phyloP scores from a whole-genome alignment of 2,888 invertebrate species.

The Busseola fusca region DNA sequence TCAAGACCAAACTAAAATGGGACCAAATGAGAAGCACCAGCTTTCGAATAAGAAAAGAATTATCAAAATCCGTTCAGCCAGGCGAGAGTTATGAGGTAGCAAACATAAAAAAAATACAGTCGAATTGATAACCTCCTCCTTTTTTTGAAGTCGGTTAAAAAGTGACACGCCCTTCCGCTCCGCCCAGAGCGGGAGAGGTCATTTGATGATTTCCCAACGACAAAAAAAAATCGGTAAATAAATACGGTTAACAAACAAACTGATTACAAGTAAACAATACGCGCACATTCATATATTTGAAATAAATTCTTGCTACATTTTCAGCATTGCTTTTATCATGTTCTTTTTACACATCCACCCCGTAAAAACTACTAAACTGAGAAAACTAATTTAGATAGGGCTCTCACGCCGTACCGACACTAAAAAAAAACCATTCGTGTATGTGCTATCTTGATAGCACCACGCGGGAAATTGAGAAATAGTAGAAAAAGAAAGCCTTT shows the following conservation, averaged over 20 bases:
- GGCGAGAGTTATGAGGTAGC: too few species aligned
- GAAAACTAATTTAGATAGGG: slow-evolving; percentile 58
- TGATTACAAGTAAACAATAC: not conserved
- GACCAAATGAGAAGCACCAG: too few species aligned
- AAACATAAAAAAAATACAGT: too few species aligned
- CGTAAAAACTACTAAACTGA: slow-evolving; percentile 15
- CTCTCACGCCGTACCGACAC: slow-evolving; percentile 12
- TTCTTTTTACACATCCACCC: slow-evolving; percentile 16
- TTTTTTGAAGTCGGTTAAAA: too few species aligned
- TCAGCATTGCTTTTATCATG: slow-evolving; percentile 20
- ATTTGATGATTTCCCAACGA: too few species aligned
- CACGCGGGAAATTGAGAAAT: slow-evolving; percentile 50
- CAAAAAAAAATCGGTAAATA: too few species aligned
- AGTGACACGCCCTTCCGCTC: too few species aligned
- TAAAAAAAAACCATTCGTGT: slow-evolving; percentile 23
- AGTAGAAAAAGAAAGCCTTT: slow-evolving; percentile 37
- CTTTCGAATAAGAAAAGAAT: too few species aligned
- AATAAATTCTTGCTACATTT: not conserved
- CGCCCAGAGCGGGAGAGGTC: too few species aligned
- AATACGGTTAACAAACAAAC: not conserved
- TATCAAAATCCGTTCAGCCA: too few species aligned
- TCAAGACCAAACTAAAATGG: too few species aligned
- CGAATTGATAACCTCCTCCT: too few species aligned
- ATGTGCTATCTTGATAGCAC: slow-evolving; percentile 45
- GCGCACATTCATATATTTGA: not conserved